A percentile compares a stretch with the other conserved stretches of the same genome.
Conservation (phyloP, 2,797 vertebrate genomes). For the Syncerus caffer region DNA sequence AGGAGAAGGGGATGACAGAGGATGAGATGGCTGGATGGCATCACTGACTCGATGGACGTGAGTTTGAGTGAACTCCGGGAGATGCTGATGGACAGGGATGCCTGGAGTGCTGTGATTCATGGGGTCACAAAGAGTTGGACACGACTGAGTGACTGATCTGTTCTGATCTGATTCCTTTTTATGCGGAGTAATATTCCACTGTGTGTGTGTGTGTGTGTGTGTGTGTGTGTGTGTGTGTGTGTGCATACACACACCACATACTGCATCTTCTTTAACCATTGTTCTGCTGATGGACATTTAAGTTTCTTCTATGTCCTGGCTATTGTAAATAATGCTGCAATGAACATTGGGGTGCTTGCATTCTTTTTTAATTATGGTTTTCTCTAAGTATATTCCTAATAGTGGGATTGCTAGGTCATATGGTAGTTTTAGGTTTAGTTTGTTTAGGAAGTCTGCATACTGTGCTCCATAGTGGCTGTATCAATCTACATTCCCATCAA, state of each 20-base stretch:
- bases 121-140: too few relatives aligned
- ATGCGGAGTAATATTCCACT: not conserved
- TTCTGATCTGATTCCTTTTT: too few relatives aligned
- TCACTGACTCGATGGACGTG: too few relatives aligned
- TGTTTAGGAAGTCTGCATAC: not conserved
- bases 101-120: too few relatives aligned
- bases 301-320: not conserved
- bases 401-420: not conserved
- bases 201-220: too few relatives aligned
- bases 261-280: not conserved
- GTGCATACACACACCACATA: rapidly evolving
- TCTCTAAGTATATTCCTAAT: not conserved
- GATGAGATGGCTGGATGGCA: too few relatives aligned
- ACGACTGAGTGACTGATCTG: too few relatives aligned
- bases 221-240: too few relatives aligned
- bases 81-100: too few relatives aligned
- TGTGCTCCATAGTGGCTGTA: not conserved
- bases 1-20: too few relatives aligned
- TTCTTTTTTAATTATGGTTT: not conserved
- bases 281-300: not conserved
- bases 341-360: not conserved
- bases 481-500: not conserved
- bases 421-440: not conserved
- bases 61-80: too few relatives aligned
- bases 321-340: not conserved